Evolutionary conservation across 64 coral and sea anemone genomes (phyloP).

Genomic region (Acropora tenuis): DNA sequence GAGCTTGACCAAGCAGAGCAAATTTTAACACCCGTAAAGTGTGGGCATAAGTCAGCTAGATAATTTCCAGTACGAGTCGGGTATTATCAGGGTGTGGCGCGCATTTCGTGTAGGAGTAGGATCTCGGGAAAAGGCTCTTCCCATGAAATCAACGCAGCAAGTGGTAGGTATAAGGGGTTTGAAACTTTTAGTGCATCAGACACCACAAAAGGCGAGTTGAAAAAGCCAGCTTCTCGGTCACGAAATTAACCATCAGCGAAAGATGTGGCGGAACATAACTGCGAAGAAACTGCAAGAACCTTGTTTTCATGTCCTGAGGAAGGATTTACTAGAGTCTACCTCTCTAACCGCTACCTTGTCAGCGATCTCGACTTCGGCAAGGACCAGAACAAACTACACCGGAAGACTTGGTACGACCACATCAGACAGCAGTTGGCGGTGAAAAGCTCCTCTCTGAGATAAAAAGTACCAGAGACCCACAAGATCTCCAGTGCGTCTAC

Average conservation of each 20-base stretch:
- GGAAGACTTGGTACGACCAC: conserved; percentile 32
- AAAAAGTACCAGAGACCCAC: conserved; percentile 30
- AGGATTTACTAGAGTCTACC: not conserved
- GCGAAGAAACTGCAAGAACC: not conserved
- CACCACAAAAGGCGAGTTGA: not conserved
- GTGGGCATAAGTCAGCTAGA: not conserved
- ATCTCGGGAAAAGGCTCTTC: conserved; percentile 19
- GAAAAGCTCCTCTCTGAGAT: conserved; percentile 55
- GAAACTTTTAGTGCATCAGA: not conserved
- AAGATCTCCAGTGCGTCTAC: conserved; percentile 14
- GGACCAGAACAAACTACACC: conserved; percentile 47
- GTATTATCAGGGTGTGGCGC: not conserved
- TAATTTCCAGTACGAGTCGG: conserved; percentile 20
- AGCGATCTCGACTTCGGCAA: conserved; percentile 52
- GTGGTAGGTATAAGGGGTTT: conserved; percentile 20
- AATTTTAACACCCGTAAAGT: not conserved
- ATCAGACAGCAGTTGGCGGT: conserved; percentile 47
- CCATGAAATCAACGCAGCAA: conserved; percentile 14
- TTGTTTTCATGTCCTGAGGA: conserved; percentile 23
- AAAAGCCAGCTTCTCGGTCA: not conserved
- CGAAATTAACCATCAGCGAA: not conserved
- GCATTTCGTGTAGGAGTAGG: conserved; percentile 15
- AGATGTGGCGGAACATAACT: conserved; percentile 10
- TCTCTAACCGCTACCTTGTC: not conserved
- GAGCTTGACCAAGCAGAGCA: conserved; percentile 5